Percentiles rank a stretch among this genome's conserved stretches.
These are phyloP conservation scores for Sinelater perroti DNA, from an alignment of 2,888 invertebrate genomes.

Conservation along the genomic window DNA sequence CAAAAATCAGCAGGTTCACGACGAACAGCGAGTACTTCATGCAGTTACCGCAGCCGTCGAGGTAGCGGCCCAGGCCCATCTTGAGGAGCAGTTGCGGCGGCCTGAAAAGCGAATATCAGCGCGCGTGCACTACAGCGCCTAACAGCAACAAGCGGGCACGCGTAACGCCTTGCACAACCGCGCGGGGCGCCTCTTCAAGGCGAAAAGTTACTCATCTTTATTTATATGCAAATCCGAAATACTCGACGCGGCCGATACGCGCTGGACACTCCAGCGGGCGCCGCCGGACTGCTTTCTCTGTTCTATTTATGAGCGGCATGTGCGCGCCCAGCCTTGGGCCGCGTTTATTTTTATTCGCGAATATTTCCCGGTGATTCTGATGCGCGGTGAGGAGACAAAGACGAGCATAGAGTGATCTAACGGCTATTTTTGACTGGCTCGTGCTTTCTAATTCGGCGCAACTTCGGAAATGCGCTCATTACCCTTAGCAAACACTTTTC, in stretches of 20 bases:
- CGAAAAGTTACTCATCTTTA: constrained; percentile 23
- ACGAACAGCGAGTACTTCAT: constrained; percentile 88
- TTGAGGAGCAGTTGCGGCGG: constrained; percentile 1
- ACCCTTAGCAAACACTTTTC: neutral
- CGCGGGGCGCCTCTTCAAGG: constrained; percentile 7
- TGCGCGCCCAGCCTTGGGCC: constrained; percentile 31
- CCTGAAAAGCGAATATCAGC: constrained; percentile 3
- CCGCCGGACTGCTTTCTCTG: constrained; percentile 28
- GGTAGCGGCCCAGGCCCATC: constrained; percentile 81
- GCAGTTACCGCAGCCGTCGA: constrained; percentile 89
- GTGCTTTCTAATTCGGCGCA: neutral
- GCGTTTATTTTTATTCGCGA: constrained; percentile 27
- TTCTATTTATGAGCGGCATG: constrained; percentile 19
- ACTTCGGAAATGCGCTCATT: too few relatives aligned
- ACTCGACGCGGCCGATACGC: neutral
- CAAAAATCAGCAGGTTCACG: constrained; percentile 85
- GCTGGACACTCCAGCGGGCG: too few relatives aligned
- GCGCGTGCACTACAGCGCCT: neutral
- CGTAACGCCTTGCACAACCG: neutral
- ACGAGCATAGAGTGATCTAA: constrained; percentile 34
- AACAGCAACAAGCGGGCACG: neutral
- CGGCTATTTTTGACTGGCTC: too few relatives aligned
- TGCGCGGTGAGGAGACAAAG: constrained; percentile 24
- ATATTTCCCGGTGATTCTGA: constrained; percentile 28
- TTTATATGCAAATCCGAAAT: constrained; percentile 2